Evolutionary conservation across 2,888 invertebrate species (phyloP), one percentile per base, ranked within the genome.

Genomic region (Chymomyza fuscimana): DNA sequence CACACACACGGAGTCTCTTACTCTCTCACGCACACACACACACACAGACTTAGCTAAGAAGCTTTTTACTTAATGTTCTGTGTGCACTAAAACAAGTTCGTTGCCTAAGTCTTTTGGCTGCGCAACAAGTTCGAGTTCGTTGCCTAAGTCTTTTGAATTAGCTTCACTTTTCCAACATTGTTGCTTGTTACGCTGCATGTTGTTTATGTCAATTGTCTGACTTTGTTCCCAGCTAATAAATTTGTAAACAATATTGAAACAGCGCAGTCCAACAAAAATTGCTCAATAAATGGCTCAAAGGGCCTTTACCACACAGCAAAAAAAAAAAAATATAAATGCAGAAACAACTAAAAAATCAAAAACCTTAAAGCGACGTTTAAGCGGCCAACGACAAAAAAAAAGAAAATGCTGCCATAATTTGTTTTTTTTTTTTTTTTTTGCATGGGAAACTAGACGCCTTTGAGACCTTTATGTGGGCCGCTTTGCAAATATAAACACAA

Each of bases 361-460:
- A 25, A n/a, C 29, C 58, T 22, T 12, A 58, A 58, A 58, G 58
- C 58, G 25, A 58, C 58, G 58, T 58, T 58, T 58, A 58, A 25
- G 46, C 36, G 10, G 16, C 54, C 65, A 69, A 60, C 65, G 72
- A 64, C 62, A 71, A 66, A 40, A 61, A 65, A 25, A 69, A 83
- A 78, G 74, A 80, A 88, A 85, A 88, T 76, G 74, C 81, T 76
- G 84, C 76, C 85, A 84, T 84, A 87, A 84, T 86, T 88, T 85
- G 86, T 82, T 64, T 58, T 68, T 65, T 65, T 64, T 58, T 68
- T 65, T 65, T 76, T 68, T 75, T 76, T 65, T 65, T 25, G 67
- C 75, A 86, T 85, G 85, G 85, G 88, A 85, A 85, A 69, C 66
- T 72, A 73, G 67, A 80, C 80, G 81, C 79, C 81, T 83, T 82